phyloP scores from a whole-genome alignment of 2,797 vertebrate genomes.

The Sphenodon punctatus region DNA sequence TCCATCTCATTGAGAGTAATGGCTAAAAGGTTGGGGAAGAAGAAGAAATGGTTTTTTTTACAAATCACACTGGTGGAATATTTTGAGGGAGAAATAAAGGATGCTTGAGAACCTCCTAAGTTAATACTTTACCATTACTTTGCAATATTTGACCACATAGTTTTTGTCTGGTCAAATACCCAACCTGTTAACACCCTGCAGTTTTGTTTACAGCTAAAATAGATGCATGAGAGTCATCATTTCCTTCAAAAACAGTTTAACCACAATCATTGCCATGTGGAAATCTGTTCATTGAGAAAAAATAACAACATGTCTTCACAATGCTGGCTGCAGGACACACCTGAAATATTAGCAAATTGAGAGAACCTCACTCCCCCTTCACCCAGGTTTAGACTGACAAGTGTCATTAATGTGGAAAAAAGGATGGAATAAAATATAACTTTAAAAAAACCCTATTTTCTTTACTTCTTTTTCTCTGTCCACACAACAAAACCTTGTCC shows the following conservation, averaged over 20 bases:
- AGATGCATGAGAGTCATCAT: not conserved
- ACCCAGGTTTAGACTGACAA: not conserved
- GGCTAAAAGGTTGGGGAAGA: no score
- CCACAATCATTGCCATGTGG: not conserved
- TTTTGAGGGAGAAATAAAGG: no score
- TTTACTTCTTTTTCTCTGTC: not conserved
- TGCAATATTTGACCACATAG: no score
- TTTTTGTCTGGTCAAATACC: no score
- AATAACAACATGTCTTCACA: not conserved
- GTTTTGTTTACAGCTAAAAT: not conserved
- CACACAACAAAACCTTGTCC: not conserved
- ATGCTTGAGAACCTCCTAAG: no score
- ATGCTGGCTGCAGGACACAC: not conserved
- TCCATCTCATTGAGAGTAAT: no score
- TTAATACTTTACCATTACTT: no score
- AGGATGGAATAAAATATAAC: not conserved
- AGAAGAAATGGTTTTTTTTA: no score
- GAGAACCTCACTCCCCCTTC: not conserved
- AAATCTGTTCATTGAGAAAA: not conserved
- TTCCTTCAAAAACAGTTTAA: not conserved
- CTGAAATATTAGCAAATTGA: not conserved
- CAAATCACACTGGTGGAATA: no score
- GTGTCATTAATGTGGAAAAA: not conserved
- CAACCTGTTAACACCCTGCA: no score
- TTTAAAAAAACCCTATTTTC: not conserved